A percentile compares a stretch with the other conserved stretches of the same genome.
These are phyloP conservation scores for Schizothorax lantsangensis DNA, from an alignment of 2,797 vertebrate genomes.

Conservation along the genomic window DNA sequence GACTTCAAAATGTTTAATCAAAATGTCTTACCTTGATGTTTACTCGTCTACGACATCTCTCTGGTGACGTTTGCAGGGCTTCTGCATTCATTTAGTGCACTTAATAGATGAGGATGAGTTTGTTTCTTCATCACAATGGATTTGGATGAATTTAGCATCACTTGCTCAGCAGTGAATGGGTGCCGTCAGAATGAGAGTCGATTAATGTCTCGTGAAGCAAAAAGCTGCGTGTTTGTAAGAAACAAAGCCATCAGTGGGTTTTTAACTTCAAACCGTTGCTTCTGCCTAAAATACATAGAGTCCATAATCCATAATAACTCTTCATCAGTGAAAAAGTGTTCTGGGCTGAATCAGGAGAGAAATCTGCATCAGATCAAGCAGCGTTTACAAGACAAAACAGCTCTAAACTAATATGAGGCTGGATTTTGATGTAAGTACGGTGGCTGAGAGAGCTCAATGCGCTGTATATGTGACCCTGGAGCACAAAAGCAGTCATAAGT, in stretches of 20 bases:
- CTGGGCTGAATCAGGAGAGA: no score
- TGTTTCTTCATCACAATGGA: background rate
- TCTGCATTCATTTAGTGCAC: background rate
- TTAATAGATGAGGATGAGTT: background rate
- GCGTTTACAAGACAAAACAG: no score
- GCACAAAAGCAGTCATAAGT: no score
- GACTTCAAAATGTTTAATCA: background rate
- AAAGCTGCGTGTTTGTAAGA: background rate
- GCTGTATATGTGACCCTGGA: no score
- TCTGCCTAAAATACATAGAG: background rate
- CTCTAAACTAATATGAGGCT: no score
- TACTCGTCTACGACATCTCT: background rate
- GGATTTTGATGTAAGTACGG: no score
- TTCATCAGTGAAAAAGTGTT: background rate
- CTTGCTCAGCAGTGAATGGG: background rate
- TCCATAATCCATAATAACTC: background rate
- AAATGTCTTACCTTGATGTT: background rate
- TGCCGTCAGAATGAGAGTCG: background rate
- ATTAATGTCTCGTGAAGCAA: background rate
- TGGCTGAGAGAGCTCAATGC: no score
- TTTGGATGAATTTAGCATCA: background rate
- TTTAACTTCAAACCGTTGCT: background rate
- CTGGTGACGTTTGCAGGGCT: background rate
- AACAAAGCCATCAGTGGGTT: background rate
- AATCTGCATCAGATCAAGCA: no score